phyloP scores from a whole-genome alignment of 2,888 invertebrate species.

The Orthonychiurus folsomi region DNA sequence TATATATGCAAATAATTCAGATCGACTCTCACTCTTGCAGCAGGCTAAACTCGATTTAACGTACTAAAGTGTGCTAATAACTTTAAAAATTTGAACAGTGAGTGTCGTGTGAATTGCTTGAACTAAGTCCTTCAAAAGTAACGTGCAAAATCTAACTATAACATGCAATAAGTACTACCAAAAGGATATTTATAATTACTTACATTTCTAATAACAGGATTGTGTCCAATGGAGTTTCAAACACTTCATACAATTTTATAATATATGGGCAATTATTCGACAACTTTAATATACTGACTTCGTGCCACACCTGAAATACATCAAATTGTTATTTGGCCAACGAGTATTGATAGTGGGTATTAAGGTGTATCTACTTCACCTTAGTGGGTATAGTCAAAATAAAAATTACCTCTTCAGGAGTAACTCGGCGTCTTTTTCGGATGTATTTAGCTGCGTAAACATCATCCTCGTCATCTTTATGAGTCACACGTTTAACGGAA shows the following conservation, averaged over 20 bases:
- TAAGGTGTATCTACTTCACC: conserved; percentile 7
- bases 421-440: conserved; percentile 75
- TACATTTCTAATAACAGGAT: conserved; percentile 85
- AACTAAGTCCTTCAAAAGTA: no score
- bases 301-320: conserved; percentile 84
- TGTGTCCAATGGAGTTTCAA: conserved; percentile 57
- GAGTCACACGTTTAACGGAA: conserved; percentile 80
- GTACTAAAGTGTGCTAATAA: no score
- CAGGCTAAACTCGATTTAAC: no score
- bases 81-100: no score
- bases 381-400: background rate
- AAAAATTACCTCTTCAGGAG: conserved; percentile 35
- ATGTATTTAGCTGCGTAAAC: conserved; percentile 96
- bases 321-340: no score
- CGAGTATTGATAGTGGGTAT: no score
- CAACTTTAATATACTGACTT: conserved; percentile 82
- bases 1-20: no score
- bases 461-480: conserved; percentile 66
- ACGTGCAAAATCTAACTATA: no score
- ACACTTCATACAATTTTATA: conserved; percentile 83
- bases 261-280: conserved; percentile 75
- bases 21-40: no score
- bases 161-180: no score
- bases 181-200: no score
- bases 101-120: no score